These are phyloP conservation scores for Amazona vittata DNA, from an alignment of 2,113 vertebrate species.

Conservation along the genomic window DNA sequence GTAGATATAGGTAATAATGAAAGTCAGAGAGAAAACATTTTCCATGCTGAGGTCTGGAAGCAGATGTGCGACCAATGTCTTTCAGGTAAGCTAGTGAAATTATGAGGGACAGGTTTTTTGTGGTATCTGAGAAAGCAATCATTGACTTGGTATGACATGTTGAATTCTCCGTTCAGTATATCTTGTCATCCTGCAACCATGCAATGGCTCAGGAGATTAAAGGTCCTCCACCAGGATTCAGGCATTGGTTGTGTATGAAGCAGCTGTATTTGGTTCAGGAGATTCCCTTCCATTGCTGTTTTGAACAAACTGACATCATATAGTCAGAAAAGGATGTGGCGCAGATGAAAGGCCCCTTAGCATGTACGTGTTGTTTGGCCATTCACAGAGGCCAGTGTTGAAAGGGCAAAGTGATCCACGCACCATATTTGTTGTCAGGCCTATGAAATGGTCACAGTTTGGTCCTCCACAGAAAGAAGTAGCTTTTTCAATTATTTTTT, in stretches of 20 bases:
- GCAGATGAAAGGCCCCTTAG: background rate
- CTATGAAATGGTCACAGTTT: background rate
- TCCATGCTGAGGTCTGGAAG: background rate
- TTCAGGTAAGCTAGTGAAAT: background rate
- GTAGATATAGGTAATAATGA: background rate
- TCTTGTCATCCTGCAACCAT: background rate
- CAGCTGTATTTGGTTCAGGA: background rate
- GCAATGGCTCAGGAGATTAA: background rate
- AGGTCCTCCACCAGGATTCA: background rate
- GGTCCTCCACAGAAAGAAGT: background rate
- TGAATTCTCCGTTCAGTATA: background rate
- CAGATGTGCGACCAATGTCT: background rate
- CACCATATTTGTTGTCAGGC: background rate
- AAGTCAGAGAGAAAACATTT: background rate
- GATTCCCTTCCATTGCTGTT: background rate
- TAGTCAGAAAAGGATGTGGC: background rate
- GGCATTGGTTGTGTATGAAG: background rate
- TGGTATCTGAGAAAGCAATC: background rate
- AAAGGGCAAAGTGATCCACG: background rate
- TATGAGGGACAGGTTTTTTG: background rate
- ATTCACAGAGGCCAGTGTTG: fast-evolving
- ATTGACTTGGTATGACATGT: background rate
- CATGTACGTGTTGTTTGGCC: background rate
- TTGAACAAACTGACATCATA: background rate
- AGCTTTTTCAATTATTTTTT: background rate